Conservation (phyloP, 2,113 vertebrate genomes). For the Hippocampus comes region DNA sequence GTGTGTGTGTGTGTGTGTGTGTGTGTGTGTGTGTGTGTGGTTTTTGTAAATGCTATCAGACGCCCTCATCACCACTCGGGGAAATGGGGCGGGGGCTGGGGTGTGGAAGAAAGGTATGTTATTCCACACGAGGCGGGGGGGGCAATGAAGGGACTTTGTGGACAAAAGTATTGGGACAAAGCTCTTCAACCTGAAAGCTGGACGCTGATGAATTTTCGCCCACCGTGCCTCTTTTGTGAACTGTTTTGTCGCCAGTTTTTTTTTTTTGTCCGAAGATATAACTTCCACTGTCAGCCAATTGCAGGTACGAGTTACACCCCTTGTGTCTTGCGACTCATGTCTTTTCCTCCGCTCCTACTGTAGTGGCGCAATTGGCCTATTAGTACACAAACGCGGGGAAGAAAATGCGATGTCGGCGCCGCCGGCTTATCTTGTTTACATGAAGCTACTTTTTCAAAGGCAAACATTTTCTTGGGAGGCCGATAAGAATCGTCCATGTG, state of each 20-base stretch:
- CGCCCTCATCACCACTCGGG: constrained; percentile 50
- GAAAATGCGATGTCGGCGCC: neutral
- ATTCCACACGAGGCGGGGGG: constrained; percentile 58
- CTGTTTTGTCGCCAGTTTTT: too few relatives aligned
- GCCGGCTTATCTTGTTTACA: constrained; percentile 2
- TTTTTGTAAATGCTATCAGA: constrained; percentile 61
- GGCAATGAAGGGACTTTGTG: constrained; percentile 5
- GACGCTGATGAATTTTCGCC: neutral
- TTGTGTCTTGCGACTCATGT: too few relatives aligned
- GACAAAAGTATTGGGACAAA: neutral
- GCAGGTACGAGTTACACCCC: too few relatives aligned
- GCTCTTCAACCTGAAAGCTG: neutral
- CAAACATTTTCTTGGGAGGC: neutral
- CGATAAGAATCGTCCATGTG: neutral
- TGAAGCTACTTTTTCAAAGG: neutral
- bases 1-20: constrained; percentile 51
- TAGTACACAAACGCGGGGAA: neutral
- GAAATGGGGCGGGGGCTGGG: constrained; percentile 17
- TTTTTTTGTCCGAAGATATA: too few relatives aligned
- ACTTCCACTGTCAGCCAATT: too few relatives aligned
- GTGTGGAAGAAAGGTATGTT: constrained; percentile 58
- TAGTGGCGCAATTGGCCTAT: neutral
- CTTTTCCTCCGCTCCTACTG: too few relatives aligned
- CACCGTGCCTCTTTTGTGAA: neutral
- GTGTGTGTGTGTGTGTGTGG: constrained; percentile 1